phyloP scores from a whole-genome alignment of 1,140 invertebrate genomes.

The Dinothrombium tinctorium region DNA sequence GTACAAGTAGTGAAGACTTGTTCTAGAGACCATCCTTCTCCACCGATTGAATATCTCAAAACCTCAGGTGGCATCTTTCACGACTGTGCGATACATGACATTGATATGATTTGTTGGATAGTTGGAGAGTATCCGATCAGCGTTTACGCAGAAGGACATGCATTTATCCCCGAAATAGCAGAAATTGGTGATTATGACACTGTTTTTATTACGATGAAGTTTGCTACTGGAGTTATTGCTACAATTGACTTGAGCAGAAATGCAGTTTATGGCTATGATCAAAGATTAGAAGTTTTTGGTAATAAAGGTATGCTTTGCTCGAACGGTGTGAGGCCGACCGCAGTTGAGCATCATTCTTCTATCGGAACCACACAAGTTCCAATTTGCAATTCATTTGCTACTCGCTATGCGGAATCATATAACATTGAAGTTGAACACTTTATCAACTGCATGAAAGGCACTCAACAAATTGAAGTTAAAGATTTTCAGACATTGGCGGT shows the following conservation, averaged over 20 bases:
- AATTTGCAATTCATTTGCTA: slow-evolving; percentile 36
- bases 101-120: slow-evolving; percentile 26
- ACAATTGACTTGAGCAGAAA: slow-evolving; percentile 37
- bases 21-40: slow-evolving; percentile 34
- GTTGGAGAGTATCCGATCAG: slow-evolving; percentile 23
- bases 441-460: slow-evolving; percentile 32
- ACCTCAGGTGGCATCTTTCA: slow-evolving; percentile 42
- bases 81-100: slow-evolving; percentile 43
- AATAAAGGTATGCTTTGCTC: slow-evolving; percentile 31
- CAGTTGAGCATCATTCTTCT: slow-evolving; percentile 11
- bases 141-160: slow-evolving; percentile 28
- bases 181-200: slow-evolving; percentile 37
- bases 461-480: no score
- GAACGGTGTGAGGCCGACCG: slow-evolving; percentile 29
- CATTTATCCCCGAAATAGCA: slow-evolving; percentile 29
- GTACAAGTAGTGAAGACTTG: slow-evolving; percentile 34
- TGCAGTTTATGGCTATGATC: slow-evolving; percentile 40
- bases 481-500: no score
- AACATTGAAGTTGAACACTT: slow-evolving; percentile 36
- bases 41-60: slow-evolving; percentile 33
- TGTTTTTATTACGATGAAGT: slow-evolving; percentile 33
- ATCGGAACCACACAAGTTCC: slow-evolving; percentile 23
- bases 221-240: slow-evolving; percentile 34
- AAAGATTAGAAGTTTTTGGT: slow-evolving; percentile 38
- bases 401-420: slow-evolving; percentile 34